Base-by-base conservation (phyloP, 2,888 invertebrate genomes). In the Pyrochroa serraticornis region DNA sequence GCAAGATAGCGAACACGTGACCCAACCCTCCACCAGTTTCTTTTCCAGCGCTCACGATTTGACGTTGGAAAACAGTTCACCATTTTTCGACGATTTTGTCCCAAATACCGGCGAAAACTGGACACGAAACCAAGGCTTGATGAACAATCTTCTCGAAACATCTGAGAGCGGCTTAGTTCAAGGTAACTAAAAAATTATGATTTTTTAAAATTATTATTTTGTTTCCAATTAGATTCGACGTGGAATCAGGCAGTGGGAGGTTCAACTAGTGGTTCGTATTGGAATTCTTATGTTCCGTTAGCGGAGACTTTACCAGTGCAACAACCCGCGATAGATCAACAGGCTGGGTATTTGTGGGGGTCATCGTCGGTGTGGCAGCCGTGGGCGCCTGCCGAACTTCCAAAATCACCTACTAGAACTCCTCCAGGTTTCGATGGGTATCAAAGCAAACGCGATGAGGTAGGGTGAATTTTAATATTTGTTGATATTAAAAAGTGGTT, bases 321-420 rank as follows among this genome's bases (percentile, higher is more conserved):
- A 22, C 53, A 65, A 41, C 54, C 55, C 39, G 33, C 45, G 7
- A 33, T 35, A 22, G 45, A 67, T 42, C 58, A 62, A 36, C 66
- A 72, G 22, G 62, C 67, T 10, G 71, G 71, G 47, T 79, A 77
- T 65, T 66, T 78, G 44, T 80, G 79, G 79, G 78, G 79, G 10
- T 75, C 76, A n/a, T 75, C 79, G 6, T 65, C 73, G 1, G 76
- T 79, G n/a, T 79, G 79, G 79, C 75, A 78, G 59, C 78, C 78
- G 1, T 77, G 76, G 77, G 67, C 74, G 3, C 77, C 76, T 50
- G 54, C 61, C 7, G 70, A 75, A 14, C 52, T 67, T 8, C 69
- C 75, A 1, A 69, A 73, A 44, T 73, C 76, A n/a, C 74, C 77
- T 5, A 75, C 77, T 1, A 71, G 79, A 45, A 77, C 78, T 34